These are phyloP conservation scores for Ormyrus thymus DNA, from an alignment of 2,888 invertebrate species.

Conservation along the genomic window DNA sequence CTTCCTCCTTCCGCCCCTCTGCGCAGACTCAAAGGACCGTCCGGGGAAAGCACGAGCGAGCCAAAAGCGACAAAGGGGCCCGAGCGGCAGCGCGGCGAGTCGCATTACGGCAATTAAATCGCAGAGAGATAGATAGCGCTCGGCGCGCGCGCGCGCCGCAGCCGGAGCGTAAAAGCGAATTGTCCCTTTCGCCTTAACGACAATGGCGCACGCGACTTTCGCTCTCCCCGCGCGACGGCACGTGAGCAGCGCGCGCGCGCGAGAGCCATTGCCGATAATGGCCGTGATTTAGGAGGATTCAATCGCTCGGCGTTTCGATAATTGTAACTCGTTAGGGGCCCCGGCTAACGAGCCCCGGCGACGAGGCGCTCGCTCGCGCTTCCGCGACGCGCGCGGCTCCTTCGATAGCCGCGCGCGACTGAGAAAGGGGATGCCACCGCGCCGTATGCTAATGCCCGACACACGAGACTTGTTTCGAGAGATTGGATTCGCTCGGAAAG, in stretches of 20 bases:
- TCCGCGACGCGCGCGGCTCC: neutral
- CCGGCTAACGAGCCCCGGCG: slow-evolving; percentile 45
- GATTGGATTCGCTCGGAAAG: neutral
- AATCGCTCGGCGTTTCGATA: slow-evolving; percentile 49
- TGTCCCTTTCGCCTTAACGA: slow-evolving; percentile 16
- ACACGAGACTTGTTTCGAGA: neutral
- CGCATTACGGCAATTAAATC: slow-evolving; percentile 42
- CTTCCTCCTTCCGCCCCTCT: no score
- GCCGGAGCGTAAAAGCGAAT: slow-evolving; percentile 1
- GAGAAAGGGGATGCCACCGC: neutral
- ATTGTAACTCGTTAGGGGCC: slow-evolving; percentile 53
- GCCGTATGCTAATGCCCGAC: slow-evolving; percentile 4
- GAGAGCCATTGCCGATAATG: slow-evolving; percentile 54
- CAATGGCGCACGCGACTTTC: slow-evolving; percentile 55
- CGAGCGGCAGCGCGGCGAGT: neutral
- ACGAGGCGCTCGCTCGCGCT: neutral
- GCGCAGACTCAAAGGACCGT: neutral
- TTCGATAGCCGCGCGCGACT: neutral
- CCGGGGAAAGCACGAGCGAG: neutral
- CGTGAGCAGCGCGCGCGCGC: slow-evolving; percentile 28
- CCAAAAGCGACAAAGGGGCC: neutral
- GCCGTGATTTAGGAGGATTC: slow-evolving; percentile 50
- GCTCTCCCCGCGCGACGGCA: slow-evolving; percentile 25
- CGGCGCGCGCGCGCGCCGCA: neutral
- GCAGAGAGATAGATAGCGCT: neutral